Conservation (phyloP, 2,888 invertebrate genomes). For the Latrodectus elegans region DNA sequence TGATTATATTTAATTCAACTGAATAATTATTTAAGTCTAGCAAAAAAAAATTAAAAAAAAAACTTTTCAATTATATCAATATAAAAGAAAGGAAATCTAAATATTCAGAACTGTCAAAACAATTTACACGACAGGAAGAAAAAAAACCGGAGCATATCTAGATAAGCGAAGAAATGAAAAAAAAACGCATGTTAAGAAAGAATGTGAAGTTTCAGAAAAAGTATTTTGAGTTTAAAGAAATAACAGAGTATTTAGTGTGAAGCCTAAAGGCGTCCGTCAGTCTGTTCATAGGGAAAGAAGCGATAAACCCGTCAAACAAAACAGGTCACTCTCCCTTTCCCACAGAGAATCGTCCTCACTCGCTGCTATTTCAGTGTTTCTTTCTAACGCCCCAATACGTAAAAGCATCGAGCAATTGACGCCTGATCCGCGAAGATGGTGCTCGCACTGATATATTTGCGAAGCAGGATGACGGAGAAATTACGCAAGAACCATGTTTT, state of each 20-base stretch:
- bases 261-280: slow-evolving; percentile 30
- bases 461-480: not conserved
- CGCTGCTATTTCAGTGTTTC: too few species aligned
- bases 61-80: too few species aligned
- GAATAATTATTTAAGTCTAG: too few species aligned
- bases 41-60: too few species aligned
- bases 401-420: not conserved
- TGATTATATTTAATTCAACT: too few species aligned
- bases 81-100: too few species aligned
- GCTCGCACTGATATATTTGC: slow-evolving; percentile 1
- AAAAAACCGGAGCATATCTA: too few species aligned
- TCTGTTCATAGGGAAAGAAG: slow-evolving; percentile 19
- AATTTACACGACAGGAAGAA: too few species aligned
- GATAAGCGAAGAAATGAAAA: too few species aligned
- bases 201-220: not conserved
- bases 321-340: slow-evolving; percentile 28
- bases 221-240: not conserved
- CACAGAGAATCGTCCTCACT: not conserved
- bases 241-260: not conserved
- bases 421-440: not conserved
- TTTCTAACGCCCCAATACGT: not conserved
- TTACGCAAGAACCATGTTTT: too few species aligned
- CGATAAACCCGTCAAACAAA: slow-evolving; percentile 49
- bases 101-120: too few species aligned
- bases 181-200: not conserved